Base-by-base conservation (phyloP, 2,113 vertebrate genomes). In the Seriola quinqueradiata region DNA sequence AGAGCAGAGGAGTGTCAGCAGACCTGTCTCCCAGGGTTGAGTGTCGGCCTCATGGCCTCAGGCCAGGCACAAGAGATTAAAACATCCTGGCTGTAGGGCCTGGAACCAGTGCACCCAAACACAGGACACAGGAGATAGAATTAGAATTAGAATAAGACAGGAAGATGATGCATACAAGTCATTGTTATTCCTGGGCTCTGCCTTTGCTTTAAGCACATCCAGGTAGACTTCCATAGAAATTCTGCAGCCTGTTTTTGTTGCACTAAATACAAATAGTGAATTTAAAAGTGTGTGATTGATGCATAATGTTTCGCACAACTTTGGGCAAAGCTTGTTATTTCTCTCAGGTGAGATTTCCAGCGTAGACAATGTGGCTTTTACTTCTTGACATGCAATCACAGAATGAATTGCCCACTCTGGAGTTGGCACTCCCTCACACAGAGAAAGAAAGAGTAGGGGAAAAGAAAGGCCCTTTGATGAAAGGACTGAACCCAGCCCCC, bases 1-100 rank as follows among this genome's bases (percentile, higher is more conserved):
- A 84, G 92, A 70, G 81, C 92, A 91, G 90, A 86, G 95, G 81
- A 89, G 92, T 86, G 95, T 96, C 95, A 96, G 90, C 78, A 91
- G 89, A 90, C 92, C 92, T 84, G 94, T 95, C 92, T 94, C 91
- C 85, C 89, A 75, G 79, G 25, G 79, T 78, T 80, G 88, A 87
- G 81, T 90, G 89, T 88, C 59, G 84, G 86, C 87, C 94, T 93
- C 68, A 73, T 1, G 93, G 91, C 92, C 86, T 86, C 90, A 72
- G 95, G 95, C 93, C 68, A 92, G 83, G 81, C 89, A 81, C 85
- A 68, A 81, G 59, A 83, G 88, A 93, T 93, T 92, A 94, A 94
- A 89, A 91, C 79, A 85, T 85, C 83, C 87, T 91, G 90, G 91
- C 91, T 72, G 12, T 71, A 89, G 82, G 90, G 91, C 82, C 84